Base-by-base conservation (phyloP, 2,797 vertebrate genomes). In the Coreius guichenoti region DNA sequence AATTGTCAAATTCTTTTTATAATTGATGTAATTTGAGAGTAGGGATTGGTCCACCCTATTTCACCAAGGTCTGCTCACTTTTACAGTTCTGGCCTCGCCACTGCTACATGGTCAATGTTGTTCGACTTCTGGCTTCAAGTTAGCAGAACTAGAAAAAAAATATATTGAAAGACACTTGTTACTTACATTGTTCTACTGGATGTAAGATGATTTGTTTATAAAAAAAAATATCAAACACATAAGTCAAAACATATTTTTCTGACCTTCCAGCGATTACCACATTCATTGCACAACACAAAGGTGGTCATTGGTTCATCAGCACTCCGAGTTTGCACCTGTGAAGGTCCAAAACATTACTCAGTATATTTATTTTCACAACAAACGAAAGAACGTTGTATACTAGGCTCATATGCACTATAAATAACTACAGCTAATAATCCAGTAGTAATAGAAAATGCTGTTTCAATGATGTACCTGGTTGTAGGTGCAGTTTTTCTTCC, bases 301-400 rank as follows among this genome's bases (percentile, higher is more conserved):
- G 98, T 99, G 8, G 98, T 99, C 98, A 99, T 99, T 54, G 98
- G 98, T 91, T 99, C 98, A 5, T 99, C 98, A 0, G 98, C 98
- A 0, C 98, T 99, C 76, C 98, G 97, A 0, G 98, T 99, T 93
- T 99, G 98, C 86, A 99, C 98, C 98, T 99, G 84, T 56, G 87
- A 9, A 90, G 78, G 88, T 83, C 88, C 76, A 92, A 82, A 88
- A 78, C 76, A 87, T 77, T 79, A 33, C 84, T 61, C 78, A 76
- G 58, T 16, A 76, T 6, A n/a, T 43, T 36, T 26, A 69, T 16
- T 33, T n/a, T 65, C 29, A 9, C 21, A 70, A 56, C 1, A 67
- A 65, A 63, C 26, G 0, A 12, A 33, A 61, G 6, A 33, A 63
- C n/a, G 19, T 14, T 56, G 49, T 2, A 31, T 56, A 16, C 51